Base-by-base conservation (phyloP, 2,113 vertebrate genomes). In the Oophaga pumilio region DNA sequence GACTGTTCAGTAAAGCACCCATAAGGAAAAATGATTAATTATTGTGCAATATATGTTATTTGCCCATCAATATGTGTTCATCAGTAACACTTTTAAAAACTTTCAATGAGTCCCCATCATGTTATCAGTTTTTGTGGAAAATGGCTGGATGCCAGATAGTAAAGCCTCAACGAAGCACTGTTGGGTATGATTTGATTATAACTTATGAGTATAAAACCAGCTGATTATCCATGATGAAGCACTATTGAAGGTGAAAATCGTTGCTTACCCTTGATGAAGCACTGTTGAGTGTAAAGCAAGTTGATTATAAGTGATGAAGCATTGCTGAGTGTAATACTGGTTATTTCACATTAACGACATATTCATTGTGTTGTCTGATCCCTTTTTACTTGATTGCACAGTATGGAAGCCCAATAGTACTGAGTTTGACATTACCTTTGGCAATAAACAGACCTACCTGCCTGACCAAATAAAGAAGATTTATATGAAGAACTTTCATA, bases 171-270 rank as follows among this genome's bases (percentile, higher is more conserved):
- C 60, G 24, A 80, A 60, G 77, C 77, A 80, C 77, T 80, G 77
- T 83, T 83, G 64, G 66, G 64, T 28, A 49, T 83, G 81, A 66
- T 68, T 83, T 83, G 81, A 83, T 83, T 83, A 83, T 66, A 83
- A 52, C 43, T 68, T 64, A 53, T 53, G 49, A 66, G 50, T 83
- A 66, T 82, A 49, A 68, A 83, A 69, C 60, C 64, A 50, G 62
- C 62, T 83, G 62, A 68, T 83, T 68, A 83, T 83, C 64, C 50
- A 68, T 68, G 64, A 68, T 83, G 81, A 83, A 68, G 50, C 81
- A 83, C 81, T 62, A 64, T 50, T 83, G 64, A 69, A 68, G 33
- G 81, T 80, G 64, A 53, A 50, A 68, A 43, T 69, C 22, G 13
- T 83, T 52, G 81, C 81, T 69, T 83, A 53, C 49, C 24, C 33